Evolutionary conservation across 2,888 invertebrate species (phyloP).

Genomic region (Papilio elwesi): DNA sequence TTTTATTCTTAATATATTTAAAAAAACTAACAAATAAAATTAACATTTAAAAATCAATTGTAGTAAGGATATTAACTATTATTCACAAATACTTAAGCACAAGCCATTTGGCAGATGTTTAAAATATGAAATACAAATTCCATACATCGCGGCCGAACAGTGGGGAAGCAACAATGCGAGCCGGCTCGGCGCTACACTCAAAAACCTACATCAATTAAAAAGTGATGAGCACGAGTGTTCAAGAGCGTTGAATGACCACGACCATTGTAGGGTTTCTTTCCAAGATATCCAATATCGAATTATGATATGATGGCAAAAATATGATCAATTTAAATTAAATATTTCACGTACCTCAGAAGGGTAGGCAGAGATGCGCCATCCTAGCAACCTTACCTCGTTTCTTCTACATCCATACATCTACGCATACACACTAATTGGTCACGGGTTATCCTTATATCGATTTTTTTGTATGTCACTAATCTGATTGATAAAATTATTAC

Average conservation of each 20-base stretch:
- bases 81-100: slow-evolving; percentile 41
- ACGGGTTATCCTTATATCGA: too few species aligned
- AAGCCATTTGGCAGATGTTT: slow-evolving; percentile 59
- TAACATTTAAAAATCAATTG: neutral
- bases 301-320: neutral
- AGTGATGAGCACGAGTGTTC: slow-evolving; percentile 59
- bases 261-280: slow-evolving; percentile 34
- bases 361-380: too few species aligned
- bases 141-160: slow-evolving; percentile 69
- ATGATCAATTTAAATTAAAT: too few species aligned
- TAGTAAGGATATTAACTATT: neutral
- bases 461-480: too few species aligned
- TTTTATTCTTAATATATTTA: neutral
- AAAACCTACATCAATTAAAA: slow-evolving; percentile 80
- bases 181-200: slow-evolving; percentile 74
- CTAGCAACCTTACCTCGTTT: too few species aligned
- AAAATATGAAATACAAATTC: slow-evolving; percentile 79
- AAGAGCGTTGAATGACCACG: slow-evolving; percentile 26
- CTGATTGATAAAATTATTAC: too few species aligned
- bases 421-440: too few species aligned
- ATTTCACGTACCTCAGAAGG: too few species aligned
- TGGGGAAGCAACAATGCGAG: slow-evolving; percentile 65
- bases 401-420: too few species aligned
- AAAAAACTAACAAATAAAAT: neutral
- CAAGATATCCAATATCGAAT: neutral